Evolutionary conservation across 1,140 invertebrate genomes (phyloP).

Genomic region (Drosophila murphyi): DNA sequence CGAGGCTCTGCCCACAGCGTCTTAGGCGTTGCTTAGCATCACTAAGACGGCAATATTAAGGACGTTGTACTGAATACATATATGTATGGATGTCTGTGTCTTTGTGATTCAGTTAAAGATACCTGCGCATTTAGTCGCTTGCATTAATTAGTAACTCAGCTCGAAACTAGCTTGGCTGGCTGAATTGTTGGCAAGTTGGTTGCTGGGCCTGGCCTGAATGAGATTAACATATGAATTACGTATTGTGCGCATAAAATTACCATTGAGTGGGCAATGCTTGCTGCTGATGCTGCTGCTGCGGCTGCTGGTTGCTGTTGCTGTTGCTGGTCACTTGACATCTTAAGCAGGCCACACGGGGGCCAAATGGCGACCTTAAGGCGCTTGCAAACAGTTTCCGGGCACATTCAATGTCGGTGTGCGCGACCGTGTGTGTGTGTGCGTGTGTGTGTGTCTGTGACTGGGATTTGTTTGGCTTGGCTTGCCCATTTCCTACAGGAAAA

Average conservation of each 20-base stretch:
- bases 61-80: not conserved
- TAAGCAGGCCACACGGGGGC: slow-evolving; percentile 46
- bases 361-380: slow-evolving; percentile 67
- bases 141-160: slow-evolving; percentile 76
- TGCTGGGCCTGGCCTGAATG: slow-evolving; percentile 34
- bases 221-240: slow-evolving; percentile 82
- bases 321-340: slow-evolving; percentile 77
- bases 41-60: not conserved
- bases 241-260: slow-evolving; percentile 79
- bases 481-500: slow-evolving; percentile 48
- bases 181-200: not conserved
- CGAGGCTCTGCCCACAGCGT: slow-evolving; percentile 28
- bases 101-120: slow-evolving; percentile 11
- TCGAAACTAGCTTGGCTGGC: slow-evolving; percentile 24
- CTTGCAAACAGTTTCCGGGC: slow-evolving; percentile 68
- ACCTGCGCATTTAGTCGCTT: slow-evolving; percentile 72
- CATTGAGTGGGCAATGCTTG: slow-evolving; percentile 55
- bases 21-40: slow-evolving; percentile 11
- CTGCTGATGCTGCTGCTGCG: slow-evolving; percentile 24
- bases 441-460: slow-evolving; percentile 7
- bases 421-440: not conserved
- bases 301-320: slow-evolving; percentile 16
- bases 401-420: slow-evolving; percentile 24
- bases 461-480: slow-evolving; percentile 19
- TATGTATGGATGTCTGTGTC: not conserved